phyloP scores from a whole-genome alignment of 2,888 invertebrate genomes.

The Sipha maydis region DNA sequence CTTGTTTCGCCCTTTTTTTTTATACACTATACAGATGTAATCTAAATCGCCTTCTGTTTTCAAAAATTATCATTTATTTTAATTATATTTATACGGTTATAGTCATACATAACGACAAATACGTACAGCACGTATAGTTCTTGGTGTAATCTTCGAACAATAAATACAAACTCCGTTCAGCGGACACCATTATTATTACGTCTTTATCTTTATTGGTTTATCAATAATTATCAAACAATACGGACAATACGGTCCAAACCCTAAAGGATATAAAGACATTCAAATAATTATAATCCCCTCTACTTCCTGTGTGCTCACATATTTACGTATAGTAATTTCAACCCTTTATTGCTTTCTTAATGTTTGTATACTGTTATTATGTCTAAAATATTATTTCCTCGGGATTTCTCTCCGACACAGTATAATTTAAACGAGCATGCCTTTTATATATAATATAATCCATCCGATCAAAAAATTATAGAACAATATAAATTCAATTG shows the following conservation, averaged over 20 bases:
- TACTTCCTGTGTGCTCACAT: background rate
- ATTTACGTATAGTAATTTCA: background rate
- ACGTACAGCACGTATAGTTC: background rate
- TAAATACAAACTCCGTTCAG: background rate
- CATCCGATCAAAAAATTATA: background rate
- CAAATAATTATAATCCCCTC: background rate
- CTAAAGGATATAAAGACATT: background rate
- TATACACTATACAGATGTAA: background rate
- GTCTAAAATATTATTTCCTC: background rate
- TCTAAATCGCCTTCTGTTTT: background rate
- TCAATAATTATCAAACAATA: background rate
- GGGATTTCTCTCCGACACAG: background rate
- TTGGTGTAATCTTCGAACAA: background rate
- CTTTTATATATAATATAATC: background rate
- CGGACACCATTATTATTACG: background rate
- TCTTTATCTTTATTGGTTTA: conserved; percentile 16
- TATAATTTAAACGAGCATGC: background rate
- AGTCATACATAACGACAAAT: background rate
- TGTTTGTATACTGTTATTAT: background rate
- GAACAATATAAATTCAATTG: background rate
- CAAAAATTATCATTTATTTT: background rate
- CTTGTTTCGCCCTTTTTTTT: background rate
- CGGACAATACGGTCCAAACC: background rate
- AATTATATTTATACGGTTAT: background rate
- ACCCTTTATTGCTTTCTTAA: background rate